phyloP scores from a whole-genome alignment of 2,797 vertebrate genomes.

The Heteromormyrus szaboi region DNA sequence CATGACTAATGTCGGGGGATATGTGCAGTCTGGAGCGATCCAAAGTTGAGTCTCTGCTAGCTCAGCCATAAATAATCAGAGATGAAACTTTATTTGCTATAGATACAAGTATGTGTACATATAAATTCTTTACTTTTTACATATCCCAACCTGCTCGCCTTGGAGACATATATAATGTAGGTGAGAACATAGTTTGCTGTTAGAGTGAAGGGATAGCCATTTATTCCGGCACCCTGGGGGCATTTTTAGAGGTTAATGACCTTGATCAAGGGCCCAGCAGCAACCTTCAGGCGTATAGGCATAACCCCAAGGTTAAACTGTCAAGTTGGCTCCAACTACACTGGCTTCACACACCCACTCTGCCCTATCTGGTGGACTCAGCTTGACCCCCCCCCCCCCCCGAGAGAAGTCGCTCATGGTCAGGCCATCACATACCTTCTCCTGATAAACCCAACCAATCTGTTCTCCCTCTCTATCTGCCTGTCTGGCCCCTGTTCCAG shows the following conservation, averaged over 20 bases:
- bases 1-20: neutral
- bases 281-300: neutral
- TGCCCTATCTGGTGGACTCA: neutral
- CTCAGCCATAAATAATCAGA: neutral
- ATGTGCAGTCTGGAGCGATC: neutral
- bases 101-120: neutral
- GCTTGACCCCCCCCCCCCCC: neutral
- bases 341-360: neutral
- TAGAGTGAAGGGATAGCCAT: neutral
- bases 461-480: neutral
- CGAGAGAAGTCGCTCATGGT: neutral
- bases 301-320: neutral
- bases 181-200: neutral
- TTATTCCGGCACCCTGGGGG: neutral
- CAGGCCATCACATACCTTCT: neutral
- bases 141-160: neutral
- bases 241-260: neutral
- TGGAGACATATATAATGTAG: neutral
- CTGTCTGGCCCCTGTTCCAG: neutral
- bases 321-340: neutral
- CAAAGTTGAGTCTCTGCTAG: neutral
- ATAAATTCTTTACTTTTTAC: neutral
- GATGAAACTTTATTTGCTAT: neutral
- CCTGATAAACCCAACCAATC: neutral
- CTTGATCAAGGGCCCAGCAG: neutral